Evolutionary conservation across 2,113 vertebrate species (phyloP), one percentile per base, ranked within the genome.

Genomic region (Halichoerus grypus): DNA sequence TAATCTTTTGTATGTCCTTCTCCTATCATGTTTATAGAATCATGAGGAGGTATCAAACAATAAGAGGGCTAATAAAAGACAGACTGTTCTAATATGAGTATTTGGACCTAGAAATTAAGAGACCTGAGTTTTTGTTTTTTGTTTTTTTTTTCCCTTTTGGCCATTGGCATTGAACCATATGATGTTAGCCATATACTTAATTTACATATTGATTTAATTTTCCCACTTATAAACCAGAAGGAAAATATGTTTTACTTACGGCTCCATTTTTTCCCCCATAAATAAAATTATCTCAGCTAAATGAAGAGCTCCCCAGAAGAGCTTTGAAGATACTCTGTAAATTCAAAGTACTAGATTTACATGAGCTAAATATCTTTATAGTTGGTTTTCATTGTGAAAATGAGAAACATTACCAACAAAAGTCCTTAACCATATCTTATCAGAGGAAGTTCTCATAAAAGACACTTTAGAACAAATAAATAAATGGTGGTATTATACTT

Each of bases 371-470:
- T 57, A 88, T 72, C 26, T 63, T 97, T 18, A 63, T 67, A 36
- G 28, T 39, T 79, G 26, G 9, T 36, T 90, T 91, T 94, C 9
- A 71, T 3, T 39, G 49, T 18, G 88, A 97, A 97, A 85, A 71
- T 42, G 15, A 94, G 85, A 91, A 91, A 59, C 5, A 77, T 36
- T 51, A 93, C 3, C 5, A 79, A 51, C 7, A 93, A 74, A 77
- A 71, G 28, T 86, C 11, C 51, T 79, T 94, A 83, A 85, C 4
- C 26, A 16, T 19, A 53, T 14, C 49, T 94, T 51, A 91, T 96
- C 55, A 96, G 33, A 95, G 55, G 39, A 89, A 77, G 11, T 95
- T 91, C 57, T 76, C 26, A 97, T 46, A 77, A 97, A 91, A 51
- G 14, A 71, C 18, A 19, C 5, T 55, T 95, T 59, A 93, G 57